Evolutionary conservation across 2,888 invertebrate genomes (phyloP).

Genomic region (Gibbula magus): DNA sequence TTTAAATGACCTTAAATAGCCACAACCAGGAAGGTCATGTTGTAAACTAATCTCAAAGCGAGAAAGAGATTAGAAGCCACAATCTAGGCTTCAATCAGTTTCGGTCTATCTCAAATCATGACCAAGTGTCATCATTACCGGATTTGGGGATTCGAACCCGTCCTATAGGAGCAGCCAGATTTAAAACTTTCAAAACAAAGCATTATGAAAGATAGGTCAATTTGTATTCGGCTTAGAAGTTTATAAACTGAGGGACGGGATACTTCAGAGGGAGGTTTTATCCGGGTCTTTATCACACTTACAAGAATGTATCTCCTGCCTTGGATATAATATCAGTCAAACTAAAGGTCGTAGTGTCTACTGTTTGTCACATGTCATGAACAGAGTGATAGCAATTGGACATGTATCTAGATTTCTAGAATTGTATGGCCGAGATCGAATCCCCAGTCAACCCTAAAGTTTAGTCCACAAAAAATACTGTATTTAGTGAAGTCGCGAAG

Average conservation of each 20-base stretch:
- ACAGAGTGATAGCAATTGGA: no score
- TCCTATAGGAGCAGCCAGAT: not conserved
- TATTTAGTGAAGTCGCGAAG: no score
- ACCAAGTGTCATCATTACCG: not conserved
- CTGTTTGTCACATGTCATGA: no score
- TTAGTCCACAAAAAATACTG: no score
- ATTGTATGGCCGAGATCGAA: no score
- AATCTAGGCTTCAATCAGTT: not conserved
- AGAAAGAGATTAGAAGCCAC: not conserved
- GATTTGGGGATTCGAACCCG: not conserved
- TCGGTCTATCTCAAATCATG: not conserved
- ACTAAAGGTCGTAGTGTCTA: no score
- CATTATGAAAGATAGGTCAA: not conserved
- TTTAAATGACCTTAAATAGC: not conserved
- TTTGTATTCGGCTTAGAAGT: not conserved
- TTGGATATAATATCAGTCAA: no score
- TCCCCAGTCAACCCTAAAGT: no score
- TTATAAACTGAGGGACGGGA: not conserved
- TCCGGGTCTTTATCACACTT: no score
- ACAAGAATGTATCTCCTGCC: no score
- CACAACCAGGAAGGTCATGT: not conserved
- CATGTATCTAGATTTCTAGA: no score
- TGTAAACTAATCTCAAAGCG: not conserved
- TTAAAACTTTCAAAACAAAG: not conserved
- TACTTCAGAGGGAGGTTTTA: not conserved